Evolutionary conservation across 1,140 invertebrate genomes (phyloP), one percentile per base, ranked within the genome.

Genomic region (Coptotermes formosanus): DNA sequence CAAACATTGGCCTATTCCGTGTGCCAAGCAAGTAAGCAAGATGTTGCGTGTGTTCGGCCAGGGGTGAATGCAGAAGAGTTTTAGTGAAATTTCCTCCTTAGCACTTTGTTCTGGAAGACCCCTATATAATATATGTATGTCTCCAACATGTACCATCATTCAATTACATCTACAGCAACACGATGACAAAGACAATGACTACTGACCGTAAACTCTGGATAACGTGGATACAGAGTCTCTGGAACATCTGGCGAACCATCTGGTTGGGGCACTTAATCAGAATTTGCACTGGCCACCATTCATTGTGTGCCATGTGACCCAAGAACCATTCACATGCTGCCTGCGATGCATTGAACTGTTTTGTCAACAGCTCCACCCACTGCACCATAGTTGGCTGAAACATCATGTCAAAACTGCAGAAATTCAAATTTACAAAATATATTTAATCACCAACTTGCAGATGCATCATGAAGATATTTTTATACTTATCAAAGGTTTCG

Each of bases 261-360:
- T 98, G 97, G 93, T 98, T 98, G 12, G 97, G 97, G 92, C 98
- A 99, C 91, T 97, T 97, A 89, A 99, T 96, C 89, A 99, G 92
- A 87, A 98, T 97, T 92, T 98, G 97, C 87, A 98, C 95, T 3
- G 97, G 97, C 98, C 98, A 99, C 95, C 97, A 98, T 38, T 96
- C 97, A 90, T 98, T 95, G 85, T 95, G 92, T 2, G 97, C 96
- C 97, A 99, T 98, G 89, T 97, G 95, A 88, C 97, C 95, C 30
- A 99, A 91, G 89, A 99, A 98, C 95, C 97, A 97, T 89, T 98
- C 96, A 88, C 97, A 97, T 0, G 97, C 97, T 85, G 95, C 95
- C 85, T 95, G 94, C n/a, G 96, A 98, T 32, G 95, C 94, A 90
- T 97, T 98, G 89, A 98, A 98, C 90, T 98, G 97, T 90, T 98